These are phyloP conservation scores for Leptopilina myrica DNA, from an alignment of 2,888 invertebrate species.

Conservation along the genomic window DNA sequence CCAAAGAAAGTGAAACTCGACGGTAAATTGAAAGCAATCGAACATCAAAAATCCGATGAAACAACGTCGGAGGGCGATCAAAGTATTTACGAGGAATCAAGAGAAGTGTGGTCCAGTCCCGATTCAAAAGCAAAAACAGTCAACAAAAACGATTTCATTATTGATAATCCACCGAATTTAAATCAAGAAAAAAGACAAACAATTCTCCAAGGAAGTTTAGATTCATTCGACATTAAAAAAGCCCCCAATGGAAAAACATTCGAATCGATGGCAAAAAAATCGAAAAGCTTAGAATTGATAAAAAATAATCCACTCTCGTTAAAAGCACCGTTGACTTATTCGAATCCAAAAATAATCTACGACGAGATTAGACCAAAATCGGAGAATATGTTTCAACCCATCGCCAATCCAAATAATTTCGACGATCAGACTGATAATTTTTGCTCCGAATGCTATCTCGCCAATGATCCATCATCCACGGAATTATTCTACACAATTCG, in stretches of 20 bases:
- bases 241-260: conserved; percentile 47
- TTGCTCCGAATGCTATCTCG: conserved; percentile 71
- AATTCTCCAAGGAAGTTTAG: conserved; percentile 64
- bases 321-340: conserved; percentile 55
- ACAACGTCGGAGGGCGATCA: conserved; percentile 19
- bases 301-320: conserved; percentile 59
- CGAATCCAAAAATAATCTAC: conserved; percentile 58
- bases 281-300: conserved; percentile 73
- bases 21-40: conserved; percentile 25
- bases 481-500: conserved; percentile 69
- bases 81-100: conserved; percentile 29
- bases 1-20: conserved; percentile 63
- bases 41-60: conserved; percentile 32
- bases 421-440: conserved; percentile 68
- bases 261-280: conserved; percentile 69
- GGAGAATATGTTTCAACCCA: conserved; percentile 62
- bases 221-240: conserved; percentile 63
- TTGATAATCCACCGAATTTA: conserved; percentile 10
- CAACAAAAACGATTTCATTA: neutral
- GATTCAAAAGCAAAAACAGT: neutral
- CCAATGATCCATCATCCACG: conserved; percentile 61
- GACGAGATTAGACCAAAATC: conserved; percentile 60
- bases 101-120: conserved; percentile 11
- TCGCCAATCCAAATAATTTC: conserved; percentile 64
- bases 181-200: conserved; percentile 47